Evolutionary conservation across 2,888 invertebrate genomes (phyloP), one percentile per base, ranked within the genome.

Genomic region (Trachelus stipa): DNA sequence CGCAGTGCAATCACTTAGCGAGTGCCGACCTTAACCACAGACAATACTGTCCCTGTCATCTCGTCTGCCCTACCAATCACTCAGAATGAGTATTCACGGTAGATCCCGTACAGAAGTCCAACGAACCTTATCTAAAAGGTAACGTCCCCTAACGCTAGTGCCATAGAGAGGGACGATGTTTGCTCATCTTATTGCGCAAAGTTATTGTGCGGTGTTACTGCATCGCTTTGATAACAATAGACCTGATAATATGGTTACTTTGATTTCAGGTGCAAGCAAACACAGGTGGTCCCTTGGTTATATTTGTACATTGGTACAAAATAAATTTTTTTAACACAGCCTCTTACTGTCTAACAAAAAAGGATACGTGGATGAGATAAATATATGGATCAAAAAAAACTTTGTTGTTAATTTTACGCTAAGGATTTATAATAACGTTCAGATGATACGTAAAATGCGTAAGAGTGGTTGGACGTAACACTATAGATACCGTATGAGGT

Each of bases 251-350:
- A 37, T 6, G 56, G 15, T 37, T 33, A 34, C 83, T 88, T 88
- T 86, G 85, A 86, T 90, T 89, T 90, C 88, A 90, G 89, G 90
- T 89, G 90, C 85, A 84, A 87, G 90, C 86, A 91, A 91, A 91
- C 90, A 91, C 91, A 91, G 91, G 91, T 91, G 91, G 81, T 77
- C 15, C 40, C 15, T 56, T 23, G 23, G 23, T 15, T 23, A 56
- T 23, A 23, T 23, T 23, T 23, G 56, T 56, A 56, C 56, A 11
- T 9, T 56, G 56, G 23, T 56, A 9, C 23, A 56, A 9, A 23
- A 56, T 56, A 23, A 1, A 56, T 23, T 56, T 56, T 23, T 56
- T 56, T 9, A 56, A 56, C 56, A 56, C 23, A 23, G 9, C 23
- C 23, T 23, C 9, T 23, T 0, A 2, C 56, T 23, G 9, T 56